Percentiles rank a stretch among this genome's conserved stretches.
Conservation (phyloP, 2,888 invertebrate genomes). For the Leptinotarsa tumamoca region DNA sequence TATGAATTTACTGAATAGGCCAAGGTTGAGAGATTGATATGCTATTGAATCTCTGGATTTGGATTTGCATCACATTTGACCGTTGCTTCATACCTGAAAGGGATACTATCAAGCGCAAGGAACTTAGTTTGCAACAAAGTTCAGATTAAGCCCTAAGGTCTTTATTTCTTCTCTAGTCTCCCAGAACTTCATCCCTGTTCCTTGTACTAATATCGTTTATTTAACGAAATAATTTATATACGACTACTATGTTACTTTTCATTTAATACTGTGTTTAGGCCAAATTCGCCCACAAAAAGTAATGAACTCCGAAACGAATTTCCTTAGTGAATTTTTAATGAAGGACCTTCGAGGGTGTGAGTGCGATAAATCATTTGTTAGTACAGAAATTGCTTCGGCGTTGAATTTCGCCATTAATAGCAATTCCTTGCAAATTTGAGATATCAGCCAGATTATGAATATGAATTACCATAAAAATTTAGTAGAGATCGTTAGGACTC, state of each 20-base stretch:
- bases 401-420: background rate
- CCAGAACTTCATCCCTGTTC: background rate
- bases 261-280: background rate
- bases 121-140: background rate
- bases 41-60: too few species aligned
- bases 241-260: background rate
- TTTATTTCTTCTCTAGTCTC: background rate
- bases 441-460: background rate
- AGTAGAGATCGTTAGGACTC: background rate
- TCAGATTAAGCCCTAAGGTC: background rate
- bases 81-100: too few species aligned
- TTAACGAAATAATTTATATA: background rate
- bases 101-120: background rate
- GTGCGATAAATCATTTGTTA: background rate
- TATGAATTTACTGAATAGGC: too few species aligned
- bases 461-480: background rate
- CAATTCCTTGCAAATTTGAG: background rate
- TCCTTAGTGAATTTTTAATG: background rate
- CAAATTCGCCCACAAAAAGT: background rate
- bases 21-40: too few species aligned
- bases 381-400: background rate
- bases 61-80: too few species aligned
- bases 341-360: background rate
- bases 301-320: background rate
- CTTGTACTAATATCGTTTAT: background rate